Evolutionary conservation across 2,888 invertebrate genomes (phyloP), one percentile per base, ranked within the genome.

Genomic region (Aricia artaxerxes): DNA sequence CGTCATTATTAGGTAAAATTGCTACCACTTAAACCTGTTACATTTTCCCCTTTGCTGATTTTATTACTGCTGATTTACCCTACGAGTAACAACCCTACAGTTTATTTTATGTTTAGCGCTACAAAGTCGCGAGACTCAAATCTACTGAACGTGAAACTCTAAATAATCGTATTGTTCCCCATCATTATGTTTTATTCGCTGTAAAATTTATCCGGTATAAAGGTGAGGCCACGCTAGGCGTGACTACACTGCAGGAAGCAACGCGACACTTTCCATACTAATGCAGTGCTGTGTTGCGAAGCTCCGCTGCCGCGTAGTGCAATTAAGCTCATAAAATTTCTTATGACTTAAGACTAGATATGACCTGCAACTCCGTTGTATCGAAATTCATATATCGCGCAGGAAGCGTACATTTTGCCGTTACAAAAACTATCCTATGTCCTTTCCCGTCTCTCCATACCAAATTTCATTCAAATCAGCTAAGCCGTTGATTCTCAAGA

Each of bases 121-220:
- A 69, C 69, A 5, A 35, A 13, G 69, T 69, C 69, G 4, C 35
- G 69, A 35, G 35, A 38, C 69, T 69, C 69, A 38, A 69, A 69
- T 69, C 69, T 69, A 38, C 13, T 38, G 13, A 69, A 69, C 35
- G 35, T 69, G 38, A 69, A 69, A 69, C 35, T 38, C 69, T 69
- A 69, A 69, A 69, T 69, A 69, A 69, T 69, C 69, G 69, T 69
- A 69, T 69, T 69, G 69, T 69, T 69, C 69, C 35, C 69, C 69
- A 5, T 69, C 69, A 38, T 69, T 69, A 69, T 69, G 69, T 69
- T 69, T 69, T 69, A 69, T 69, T 69, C 35, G 69, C 69, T 69
- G 69, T 69, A 69, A 69, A 69, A 69, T 69, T 69, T 69, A 38
- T 64, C 64, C 64, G 64, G 4, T 64, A 0, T 31, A 31, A 61